These are phyloP conservation scores for Alectura lathami DNA, from an alignment of 2,113 vertebrate genomes.

Conservation along the genomic window DNA sequence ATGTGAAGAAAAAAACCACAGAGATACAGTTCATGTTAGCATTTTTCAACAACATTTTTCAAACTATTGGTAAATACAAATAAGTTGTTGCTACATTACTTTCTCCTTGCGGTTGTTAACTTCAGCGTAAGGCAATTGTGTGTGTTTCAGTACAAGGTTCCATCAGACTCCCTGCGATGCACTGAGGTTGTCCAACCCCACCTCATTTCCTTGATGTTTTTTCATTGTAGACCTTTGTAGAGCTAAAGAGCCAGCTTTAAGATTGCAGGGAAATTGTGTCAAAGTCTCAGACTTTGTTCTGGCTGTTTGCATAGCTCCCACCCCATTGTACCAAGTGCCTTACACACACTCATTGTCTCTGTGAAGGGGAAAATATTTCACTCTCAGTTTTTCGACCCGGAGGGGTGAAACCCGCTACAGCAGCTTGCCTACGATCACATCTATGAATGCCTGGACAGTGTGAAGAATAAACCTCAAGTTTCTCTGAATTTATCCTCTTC, in stretches of 20 bases:
- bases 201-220: not conserved
- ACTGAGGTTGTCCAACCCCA: not conserved
- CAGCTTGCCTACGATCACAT: not conserved
- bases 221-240: not conserved
- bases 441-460: not conserved
- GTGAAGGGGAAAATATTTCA: not conserved
- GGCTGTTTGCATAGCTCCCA: conserved; percentile 28
- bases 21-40: not conserved
- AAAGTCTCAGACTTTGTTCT: not conserved
- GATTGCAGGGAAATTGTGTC: not conserved
- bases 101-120: not conserved
- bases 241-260: not conserved
- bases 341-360: not conserved
- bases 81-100: not conserved
- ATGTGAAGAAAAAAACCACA: not conserved
- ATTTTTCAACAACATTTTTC: not conserved
- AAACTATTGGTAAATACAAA: not conserved
- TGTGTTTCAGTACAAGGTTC: not conserved
- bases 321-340: not conserved
- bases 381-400: not conserved
- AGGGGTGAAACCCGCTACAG: not conserved
- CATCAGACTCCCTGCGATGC: not conserved
- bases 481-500: not conserved
- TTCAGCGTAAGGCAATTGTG: not conserved
- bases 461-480: not conserved